Evolutionary conservation across 2,797 vertebrate genomes (phyloP).

Genomic region (Tapera naevia): DNA sequence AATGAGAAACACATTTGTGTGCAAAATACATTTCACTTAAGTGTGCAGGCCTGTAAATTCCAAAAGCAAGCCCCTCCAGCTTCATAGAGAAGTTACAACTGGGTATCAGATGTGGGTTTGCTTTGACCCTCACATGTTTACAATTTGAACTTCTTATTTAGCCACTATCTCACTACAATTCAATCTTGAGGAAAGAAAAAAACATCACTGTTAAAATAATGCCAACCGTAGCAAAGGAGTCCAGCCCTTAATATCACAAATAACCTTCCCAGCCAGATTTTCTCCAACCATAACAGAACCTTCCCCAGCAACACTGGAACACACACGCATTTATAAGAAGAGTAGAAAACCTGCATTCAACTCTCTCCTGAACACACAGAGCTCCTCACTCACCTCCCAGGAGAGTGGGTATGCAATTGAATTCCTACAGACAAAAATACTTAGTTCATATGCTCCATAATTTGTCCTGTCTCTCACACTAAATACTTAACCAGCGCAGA

Average conservation of each 20-base stretch:
- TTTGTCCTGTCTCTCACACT: neutral
- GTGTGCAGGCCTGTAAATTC: neutral
- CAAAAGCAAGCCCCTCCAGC: neutral
- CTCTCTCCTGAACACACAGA: neutral
- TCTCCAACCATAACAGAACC: neutral
- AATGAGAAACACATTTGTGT: neutral
- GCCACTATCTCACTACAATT: neutral
- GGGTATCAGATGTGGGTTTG: neutral
- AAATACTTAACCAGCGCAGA: neutral
- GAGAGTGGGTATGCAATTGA: neutral
- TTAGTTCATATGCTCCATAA: fast-evolving
- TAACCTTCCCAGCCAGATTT: neutral
- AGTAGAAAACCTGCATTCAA: neutral
- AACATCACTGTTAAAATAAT: neutral
- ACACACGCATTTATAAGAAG: neutral
- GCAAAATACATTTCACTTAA: neutral
- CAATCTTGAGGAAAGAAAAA: neutral
- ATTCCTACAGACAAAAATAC: neutral
- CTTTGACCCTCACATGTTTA: neutral
- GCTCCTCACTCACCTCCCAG: neutral
- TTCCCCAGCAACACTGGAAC: neutral
- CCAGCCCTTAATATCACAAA: neutral
- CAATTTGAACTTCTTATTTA: neutral
- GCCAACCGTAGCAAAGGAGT: neutral
- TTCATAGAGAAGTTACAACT: neutral